Evolutionary conservation across 1,140 invertebrate genomes (phyloP).

Genomic region (Habropoda laboriosa): DNA sequence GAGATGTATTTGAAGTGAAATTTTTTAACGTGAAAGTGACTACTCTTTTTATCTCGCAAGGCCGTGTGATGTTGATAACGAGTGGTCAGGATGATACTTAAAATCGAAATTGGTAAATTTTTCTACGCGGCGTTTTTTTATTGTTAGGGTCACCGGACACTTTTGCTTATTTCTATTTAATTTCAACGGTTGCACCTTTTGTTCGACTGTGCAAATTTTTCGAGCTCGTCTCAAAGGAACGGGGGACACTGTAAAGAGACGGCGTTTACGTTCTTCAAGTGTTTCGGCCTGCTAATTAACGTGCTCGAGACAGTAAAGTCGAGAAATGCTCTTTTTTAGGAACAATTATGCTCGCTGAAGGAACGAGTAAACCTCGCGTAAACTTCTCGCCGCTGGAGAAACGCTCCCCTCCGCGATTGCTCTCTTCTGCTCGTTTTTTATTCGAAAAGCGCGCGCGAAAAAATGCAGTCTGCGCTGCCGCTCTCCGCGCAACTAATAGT

Average conservation of each 20-base stretch:
- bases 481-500: neutral
- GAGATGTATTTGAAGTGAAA: no score
- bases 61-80: no score
- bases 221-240: neutral
- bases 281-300: neutral
- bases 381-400: neutral
- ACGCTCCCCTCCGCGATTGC: neutral
- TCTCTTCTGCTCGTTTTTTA: constrained; percentile 10
- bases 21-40: no score
- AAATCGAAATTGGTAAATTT: no score
- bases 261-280: neutral
- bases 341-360: neutral
- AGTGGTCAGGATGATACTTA: no score
- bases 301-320: neutral
- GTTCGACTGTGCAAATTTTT: no score
- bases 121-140: no score
- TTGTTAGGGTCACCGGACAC: no score
- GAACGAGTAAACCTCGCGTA: constrained; percentile 4
- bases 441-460: neutral
- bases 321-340: neutral
- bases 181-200: no score
- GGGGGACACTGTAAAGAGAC: no score
- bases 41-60: no score
- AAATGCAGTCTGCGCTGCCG: constrained; percentile 17
- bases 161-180: no score